Evolutionary conservation across 1,140 invertebrate genomes (phyloP), one percentile per base, ranked within the genome.

Genomic region (Asobara japonica): DNA sequence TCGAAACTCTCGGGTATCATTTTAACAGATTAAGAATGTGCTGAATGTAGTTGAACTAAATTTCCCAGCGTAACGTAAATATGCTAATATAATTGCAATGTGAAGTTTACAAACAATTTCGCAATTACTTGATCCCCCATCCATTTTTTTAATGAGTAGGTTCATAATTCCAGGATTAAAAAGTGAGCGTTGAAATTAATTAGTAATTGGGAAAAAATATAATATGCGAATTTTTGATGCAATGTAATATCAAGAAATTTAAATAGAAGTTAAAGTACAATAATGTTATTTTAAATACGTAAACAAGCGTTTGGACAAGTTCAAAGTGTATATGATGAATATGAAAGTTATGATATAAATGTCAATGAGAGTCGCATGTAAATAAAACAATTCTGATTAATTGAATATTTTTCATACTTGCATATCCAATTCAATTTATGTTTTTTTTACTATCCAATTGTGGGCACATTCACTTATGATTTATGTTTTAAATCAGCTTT

Each of bases 291-390:
- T 56, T 56, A 56, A 56, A 25, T 56, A 56, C 22, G 18, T 56
- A 56, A 22, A 56, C 20, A 51, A 51, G n/a, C 45, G 45, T 51
- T 51, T 6, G 45, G 8, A 51, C 8, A 16, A 51, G n/a, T 56
- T 56, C 20, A 8, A 56, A 56, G 41, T 45, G 41, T 45, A 56
- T 56, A 1, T 27, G 51, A 18, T 56, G 22, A 56, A 56, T 56
- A 56, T 56, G 51, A 56, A 56, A 56, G 51, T 56, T 56, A 27
- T 7, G 22, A 25, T 11, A 56, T 56, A 56, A 56, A 56, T 56
- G 51, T 25, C 51, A 1, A 22, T 11, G 13, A 25, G 22, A 56
- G 18, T 56, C 20, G 18, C 18, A 27, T 10, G 51, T 56, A 27
- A 56, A 56, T 27, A 56, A 56, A 25, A 45, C 22, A 56, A 56